phyloP scores from a whole-genome alignment of 2,797 vertebrate genomes.

The Pangasius larnaudii region DNA sequence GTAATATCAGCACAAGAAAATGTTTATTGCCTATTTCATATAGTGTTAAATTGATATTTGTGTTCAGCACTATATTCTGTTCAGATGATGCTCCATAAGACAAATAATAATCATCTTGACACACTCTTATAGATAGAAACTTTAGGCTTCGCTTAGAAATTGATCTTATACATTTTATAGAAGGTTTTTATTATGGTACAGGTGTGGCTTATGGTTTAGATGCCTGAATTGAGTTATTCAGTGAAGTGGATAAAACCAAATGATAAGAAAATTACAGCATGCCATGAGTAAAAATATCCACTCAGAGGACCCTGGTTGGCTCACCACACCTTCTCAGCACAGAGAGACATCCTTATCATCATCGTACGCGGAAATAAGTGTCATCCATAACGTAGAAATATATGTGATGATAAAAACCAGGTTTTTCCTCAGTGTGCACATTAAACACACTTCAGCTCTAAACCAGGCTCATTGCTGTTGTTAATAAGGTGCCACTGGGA shows the following conservation, averaged over 20 bases:
- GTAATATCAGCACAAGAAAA: too few species aligned
- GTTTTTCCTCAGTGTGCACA: neutral
- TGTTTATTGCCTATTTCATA: too few species aligned
- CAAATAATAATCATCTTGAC: neutral
- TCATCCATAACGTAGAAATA: neutral
- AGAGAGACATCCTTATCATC: neutral
- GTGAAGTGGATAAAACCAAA: neutral
- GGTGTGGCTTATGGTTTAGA: neutral
- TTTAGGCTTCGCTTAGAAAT: neutral
- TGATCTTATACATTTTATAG: neutral
- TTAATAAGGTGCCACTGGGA: neutral
- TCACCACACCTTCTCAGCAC: neutral
- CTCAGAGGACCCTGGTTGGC: neutral
- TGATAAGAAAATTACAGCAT: constrained; percentile 34
- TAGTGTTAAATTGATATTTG: too few species aligned
- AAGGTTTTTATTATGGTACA: neutral
- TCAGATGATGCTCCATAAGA: neutral
- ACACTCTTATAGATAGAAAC: neutral
- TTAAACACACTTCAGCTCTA: neutral
- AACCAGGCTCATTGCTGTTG: neutral
- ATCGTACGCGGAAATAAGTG: neutral
- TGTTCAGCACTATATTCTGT: neutral
- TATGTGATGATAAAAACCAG: neutral
- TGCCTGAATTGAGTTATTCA: neutral
- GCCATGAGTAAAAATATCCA: constrained; percentile 22